Evolutionary conservation across 1,140 invertebrate species (phyloP).

Genomic region (Prorops nasuta): DNA sequence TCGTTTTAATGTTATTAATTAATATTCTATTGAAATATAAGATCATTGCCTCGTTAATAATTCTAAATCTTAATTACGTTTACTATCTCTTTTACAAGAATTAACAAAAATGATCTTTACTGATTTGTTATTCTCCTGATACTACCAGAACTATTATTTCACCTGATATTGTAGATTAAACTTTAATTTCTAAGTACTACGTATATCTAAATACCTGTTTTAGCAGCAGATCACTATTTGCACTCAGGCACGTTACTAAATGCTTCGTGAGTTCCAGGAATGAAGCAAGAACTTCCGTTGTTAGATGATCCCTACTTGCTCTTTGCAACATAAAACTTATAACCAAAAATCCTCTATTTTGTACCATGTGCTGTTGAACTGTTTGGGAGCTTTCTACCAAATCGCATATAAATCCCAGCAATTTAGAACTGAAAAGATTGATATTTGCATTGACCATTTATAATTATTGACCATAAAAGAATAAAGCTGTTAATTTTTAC

Average conservation of each 20-base stretch:
- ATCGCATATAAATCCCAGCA: slow-evolving; percentile 96
- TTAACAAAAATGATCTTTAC: too few relatives aligned
- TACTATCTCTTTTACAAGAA: too few relatives aligned
- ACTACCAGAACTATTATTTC: too few relatives aligned
- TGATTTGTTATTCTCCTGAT: too few relatives aligned
- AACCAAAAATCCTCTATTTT: slow-evolving; percentile 95
- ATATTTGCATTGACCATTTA: not conserved
- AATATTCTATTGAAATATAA: too few relatives aligned
- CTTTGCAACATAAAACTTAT: slow-evolving; percentile 96
- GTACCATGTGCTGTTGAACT: slow-evolving; percentile 98
- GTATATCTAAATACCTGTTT: slow-evolving; percentile 74
- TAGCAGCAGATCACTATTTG: slow-evolving; percentile 89
- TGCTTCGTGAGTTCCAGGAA: slow-evolving; percentile 96
- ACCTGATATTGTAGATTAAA: not conserved
- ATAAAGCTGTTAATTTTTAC: slow-evolving; percentile 54
- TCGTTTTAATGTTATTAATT: too few relatives aligned
- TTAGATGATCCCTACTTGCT: slow-evolving; percentile 90
- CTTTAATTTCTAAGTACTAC: not conserved
- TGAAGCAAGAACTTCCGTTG: slow-evolving; percentile 86
- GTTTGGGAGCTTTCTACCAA: slow-evolving; percentile 94
- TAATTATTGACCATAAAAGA: not conserved
- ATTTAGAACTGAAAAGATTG: slow-evolving; percentile 79
- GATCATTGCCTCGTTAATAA: not conserved
- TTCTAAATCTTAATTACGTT: not conserved
- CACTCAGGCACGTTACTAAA: slow-evolving; percentile 89